Conservation (phyloP, 2,888 invertebrate genomes). For the Oxycera nigricornis region DNA sequence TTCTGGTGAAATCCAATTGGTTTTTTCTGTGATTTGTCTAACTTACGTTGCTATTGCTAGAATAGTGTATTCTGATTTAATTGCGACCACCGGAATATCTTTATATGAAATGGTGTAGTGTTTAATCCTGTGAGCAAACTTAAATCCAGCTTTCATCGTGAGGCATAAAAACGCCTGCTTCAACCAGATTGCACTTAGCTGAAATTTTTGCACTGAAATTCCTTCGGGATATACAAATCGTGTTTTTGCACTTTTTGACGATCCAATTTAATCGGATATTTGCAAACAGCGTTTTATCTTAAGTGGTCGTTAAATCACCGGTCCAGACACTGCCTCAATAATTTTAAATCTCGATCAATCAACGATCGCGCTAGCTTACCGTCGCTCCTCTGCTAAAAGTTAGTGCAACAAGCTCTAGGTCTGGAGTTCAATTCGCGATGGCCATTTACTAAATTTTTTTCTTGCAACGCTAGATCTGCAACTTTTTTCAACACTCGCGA, state of each 20-base stretch:
- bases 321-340: slow-evolving; percentile 38
- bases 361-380: not conserved
- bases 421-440: slow-evolving; percentile 7
- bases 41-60: too few species aligned
- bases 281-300: slow-evolving; percentile 36
- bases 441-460: slow-evolving; percentile 10
- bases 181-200: slow-evolving; percentile 30
- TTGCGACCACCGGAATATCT: too few species aligned
- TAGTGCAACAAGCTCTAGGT: not conserved
- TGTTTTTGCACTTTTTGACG: slow-evolving; percentile 8
- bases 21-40: too few species aligned
- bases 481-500: slow-evolving; percentile 21
- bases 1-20: too few species aligned
- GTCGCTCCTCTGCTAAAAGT: not conserved
- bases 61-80: too few species aligned
- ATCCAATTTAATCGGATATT: slow-evolving; percentile 11
- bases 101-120: too few species aligned
- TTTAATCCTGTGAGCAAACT: too few species aligned
- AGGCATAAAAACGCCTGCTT: too few species aligned
- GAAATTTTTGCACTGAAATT: slow-evolving; percentile 27
- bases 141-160: too few species aligned
- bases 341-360: slow-evolving; percentile 37
- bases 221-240: not conserved
- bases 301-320: slow-evolving; percentile 39
- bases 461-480: not conserved